Percentiles rank a stretch among this genome's conserved stretches.
These are phyloP conservation scores for Leptonema lineaticorne DNA, from an alignment of 1,140 invertebrate genomes.

Conservation along the genomic window DNA sequence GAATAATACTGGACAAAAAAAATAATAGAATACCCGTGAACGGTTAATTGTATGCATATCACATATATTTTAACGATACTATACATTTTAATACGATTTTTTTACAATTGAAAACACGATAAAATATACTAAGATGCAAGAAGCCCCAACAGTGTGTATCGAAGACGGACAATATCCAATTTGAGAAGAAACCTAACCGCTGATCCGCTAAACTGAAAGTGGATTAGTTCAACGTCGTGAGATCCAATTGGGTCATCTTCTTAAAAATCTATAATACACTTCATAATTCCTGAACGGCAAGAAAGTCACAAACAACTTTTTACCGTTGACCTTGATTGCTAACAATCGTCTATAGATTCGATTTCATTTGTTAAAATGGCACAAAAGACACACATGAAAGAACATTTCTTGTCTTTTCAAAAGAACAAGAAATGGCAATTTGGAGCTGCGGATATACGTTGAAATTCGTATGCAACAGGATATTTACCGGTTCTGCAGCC, in stretches of 20 bases:
- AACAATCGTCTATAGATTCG: background rate
- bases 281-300: background rate
- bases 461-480: slow-evolving; percentile 4
- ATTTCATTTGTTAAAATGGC: background rate
- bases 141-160: background rate
- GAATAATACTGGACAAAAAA: background rate
- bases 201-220: background rate
- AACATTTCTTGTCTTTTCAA: background rate
- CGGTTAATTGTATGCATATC: background rate
- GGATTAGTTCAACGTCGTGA: slow-evolving; percentile 10
- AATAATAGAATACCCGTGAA: background rate
- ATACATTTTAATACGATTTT: background rate
- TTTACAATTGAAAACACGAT: background rate
- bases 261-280: background rate
- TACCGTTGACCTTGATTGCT: background rate
- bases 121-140: background rate
- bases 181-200: slow-evolving; percentile 3
- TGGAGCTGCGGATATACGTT: background rate
- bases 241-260: slow-evolving; percentile 4
- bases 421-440: background rate
- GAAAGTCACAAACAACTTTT: background rate
- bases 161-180: background rate
- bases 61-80: background rate
- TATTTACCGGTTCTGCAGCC: slow-evolving; percentile 23
- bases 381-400: background rate